These are phyloP conservation scores for Erebia aethiops DNA, from an alignment of 2,888 invertebrate species.

Conservation along the genomic window DNA sequence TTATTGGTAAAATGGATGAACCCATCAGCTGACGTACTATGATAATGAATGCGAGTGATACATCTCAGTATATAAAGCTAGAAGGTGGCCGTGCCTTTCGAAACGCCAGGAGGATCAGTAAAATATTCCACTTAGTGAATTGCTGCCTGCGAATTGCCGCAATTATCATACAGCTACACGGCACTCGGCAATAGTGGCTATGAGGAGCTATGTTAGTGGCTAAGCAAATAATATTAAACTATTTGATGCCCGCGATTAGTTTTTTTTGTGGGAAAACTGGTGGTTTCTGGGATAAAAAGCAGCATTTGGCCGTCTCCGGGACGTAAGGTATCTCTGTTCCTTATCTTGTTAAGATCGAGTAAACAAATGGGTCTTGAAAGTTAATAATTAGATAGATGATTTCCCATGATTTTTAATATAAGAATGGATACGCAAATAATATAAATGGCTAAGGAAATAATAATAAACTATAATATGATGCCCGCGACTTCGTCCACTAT, in stretches of 20 bases:
- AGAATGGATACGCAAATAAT: too few relatives aligned
- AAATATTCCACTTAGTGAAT: slow-evolving; percentile 75
- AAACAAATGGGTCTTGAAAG: too few relatives aligned
- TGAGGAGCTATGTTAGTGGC: neutral
- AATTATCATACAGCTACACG: slow-evolving; percentile 64
- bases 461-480: neutral
- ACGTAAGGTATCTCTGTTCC: too few relatives aligned
- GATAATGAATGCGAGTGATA: slow-evolving; percentile 67
- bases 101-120: slow-evolving; percentile 70
- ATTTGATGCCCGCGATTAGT: too few relatives aligned
- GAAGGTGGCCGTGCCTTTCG: slow-evolving; percentile 68
- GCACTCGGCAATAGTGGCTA: neutral
- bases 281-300: too few relatives aligned
- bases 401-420: too few relatives aligned
- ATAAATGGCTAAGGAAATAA: neutral
- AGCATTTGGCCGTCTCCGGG: too few relatives aligned
- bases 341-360: too few relatives aligned
- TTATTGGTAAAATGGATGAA: slow-evolving; percentile 40
- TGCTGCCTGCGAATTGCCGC: slow-evolving; percentile 62
- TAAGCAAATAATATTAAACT: neutral
- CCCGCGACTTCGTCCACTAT: too few relatives aligned
- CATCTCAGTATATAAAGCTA: slow-evolving; percentile 66
- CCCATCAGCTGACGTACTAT: neutral
- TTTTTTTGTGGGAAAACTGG: too few relatives aligned
- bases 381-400: too few relatives aligned